These are phyloP conservation scores for Bradynema listronoti DNA, from an alignment of 1,140 invertebrate genomes.

Conservation along the genomic window DNA sequence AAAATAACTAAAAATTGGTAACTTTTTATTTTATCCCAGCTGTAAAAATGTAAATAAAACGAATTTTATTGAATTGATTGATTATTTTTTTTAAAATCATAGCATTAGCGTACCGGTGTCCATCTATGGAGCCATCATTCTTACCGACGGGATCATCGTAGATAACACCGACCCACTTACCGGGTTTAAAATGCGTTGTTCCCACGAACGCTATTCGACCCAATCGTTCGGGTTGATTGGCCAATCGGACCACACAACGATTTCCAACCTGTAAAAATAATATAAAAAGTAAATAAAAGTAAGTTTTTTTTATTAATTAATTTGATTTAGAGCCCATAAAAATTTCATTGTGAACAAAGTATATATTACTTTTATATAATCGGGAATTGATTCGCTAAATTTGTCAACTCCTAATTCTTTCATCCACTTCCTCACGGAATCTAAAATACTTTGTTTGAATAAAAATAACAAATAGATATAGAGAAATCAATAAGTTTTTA, in stretches of 20 bases:
- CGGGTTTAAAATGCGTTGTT: constrained; percentile 28
- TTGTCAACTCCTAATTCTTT: constrained; percentile 18
- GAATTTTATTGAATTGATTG: not conserved
- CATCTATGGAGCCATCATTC: constrained; percentile 29
- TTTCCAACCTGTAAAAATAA: constrained; percentile 19
- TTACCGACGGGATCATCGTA: constrained; percentile 26
- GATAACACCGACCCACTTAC: constrained; percentile 28
- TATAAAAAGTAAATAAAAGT: too few relatives aligned
- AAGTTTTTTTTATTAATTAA: too few relatives aligned
- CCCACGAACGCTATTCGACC: constrained; percentile 24
- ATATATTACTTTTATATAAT: constrained; percentile 11
- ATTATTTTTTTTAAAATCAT: not conserved
- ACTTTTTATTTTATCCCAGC: not conserved
- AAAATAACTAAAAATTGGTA: constrained; percentile 19
- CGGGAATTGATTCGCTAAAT: constrained; percentile 8
- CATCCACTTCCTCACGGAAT: constrained; percentile 28
- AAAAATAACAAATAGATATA: not conserved
- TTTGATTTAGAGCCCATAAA: not conserved
- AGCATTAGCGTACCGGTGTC: constrained; percentile 21
- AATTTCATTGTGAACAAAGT: not conserved
- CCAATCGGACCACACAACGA: constrained; percentile 18
- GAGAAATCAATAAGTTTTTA: not conserved
- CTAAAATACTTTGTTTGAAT: constrained; percentile 20
- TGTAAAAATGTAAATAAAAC: not conserved
- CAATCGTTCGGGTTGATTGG: constrained; percentile 7